Conservation (phyloP, 1,140 invertebrate species). For the Anthonomus grandis region DNA sequence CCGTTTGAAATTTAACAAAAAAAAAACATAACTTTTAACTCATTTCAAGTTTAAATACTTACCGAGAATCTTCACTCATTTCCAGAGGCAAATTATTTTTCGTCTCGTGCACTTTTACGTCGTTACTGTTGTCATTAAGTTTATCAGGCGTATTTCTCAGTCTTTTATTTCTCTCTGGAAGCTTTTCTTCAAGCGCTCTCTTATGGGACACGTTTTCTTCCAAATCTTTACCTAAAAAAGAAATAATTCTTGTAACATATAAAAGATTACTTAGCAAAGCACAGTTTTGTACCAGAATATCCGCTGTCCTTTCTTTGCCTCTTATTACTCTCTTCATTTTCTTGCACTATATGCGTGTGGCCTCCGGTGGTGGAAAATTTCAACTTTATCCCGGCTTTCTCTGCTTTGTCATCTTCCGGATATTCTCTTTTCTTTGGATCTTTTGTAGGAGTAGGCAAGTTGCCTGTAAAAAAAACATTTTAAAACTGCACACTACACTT, state of each 20-base stretch:
- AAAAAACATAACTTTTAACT: too few relatives aligned
- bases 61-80: slow-evolving; percentile 36
- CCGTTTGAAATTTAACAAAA: too few relatives aligned
- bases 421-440: slow-evolving; percentile 33
- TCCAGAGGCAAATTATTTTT: slow-evolving; percentile 24
- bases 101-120: slow-evolving; percentile 29
- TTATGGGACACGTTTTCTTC: slow-evolving; percentile 16
- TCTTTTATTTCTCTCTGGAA: slow-evolving; percentile 25
- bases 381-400: slow-evolving; percentile 45
- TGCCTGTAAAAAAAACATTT: slow-evolving; percentile 13
- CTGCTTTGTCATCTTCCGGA: slow-evolving; percentile 38
- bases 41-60: slow-evolving; percentile 1
- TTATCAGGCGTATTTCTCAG: slow-evolving; percentile 19
- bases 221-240: slow-evolving; percentile 11
- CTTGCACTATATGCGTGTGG: slow-evolving; percentile 43
- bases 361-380: slow-evolving; percentile 46
- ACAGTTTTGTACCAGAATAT: slow-evolving; percentile 4
- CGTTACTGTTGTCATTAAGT: slow-evolving; percentile 16
- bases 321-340: slow-evolving; percentile 27
- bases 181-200: slow-evolving; percentile 18
- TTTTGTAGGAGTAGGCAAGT: slow-evolving; percentile 31
- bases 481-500: background rate
- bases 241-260: background rate
- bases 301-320: slow-evolving; percentile 21
- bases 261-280: background rate